Base-by-base conservation (phyloP, 2,888 invertebrate species). In the Lagria hirta region DNA sequence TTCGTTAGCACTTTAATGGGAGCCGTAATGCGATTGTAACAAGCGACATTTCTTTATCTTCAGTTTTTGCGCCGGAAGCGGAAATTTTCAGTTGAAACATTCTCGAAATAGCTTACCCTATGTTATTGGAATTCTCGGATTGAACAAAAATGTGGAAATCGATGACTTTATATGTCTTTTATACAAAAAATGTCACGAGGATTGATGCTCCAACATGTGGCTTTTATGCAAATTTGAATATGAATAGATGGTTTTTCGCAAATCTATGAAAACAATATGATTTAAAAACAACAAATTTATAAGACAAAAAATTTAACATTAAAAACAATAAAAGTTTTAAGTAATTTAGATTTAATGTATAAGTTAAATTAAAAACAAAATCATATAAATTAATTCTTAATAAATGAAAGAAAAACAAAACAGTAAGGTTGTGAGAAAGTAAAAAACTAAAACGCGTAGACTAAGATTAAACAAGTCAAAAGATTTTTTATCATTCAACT, bases 231-330 rank as follows among this genome's bases (percentile, higher is more conserved):
- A 45, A 33, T 26, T 35, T 24, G 41, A 28, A 47, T 51, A 48
- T 46, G 45, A 43, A 50, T 50, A 32, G 41, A 45, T 37, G 20
- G 52, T 26, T 35, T 37, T 41, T 41, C 26, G 36, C 43, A 26
- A 29, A 24, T 27, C 35, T n/a, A n/a, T n/a, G n/a, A n/a, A n/a
- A n/a, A n/a, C n/a, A n/a, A n/a, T n/a, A n/a, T n/a, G n/a, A n/a
- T n/a, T n/a, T n/a, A n/a, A n/a, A n/a, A n/a, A n/a, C n/a, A n/a
- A n/a, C n/a, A n/a, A n/a, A n/a, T n/a, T n/a, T n/a, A n/a, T n/a
- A n/a, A n/a, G n/a, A n/a, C n/a, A n/a, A n/a, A n/a, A n/a, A n/a
- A n/a, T n/a, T n/a, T n/a, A n/a, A n/a, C n/a, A n/a, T n/a, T n/a
- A n/a, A n/a, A n/a, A n/a, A n/a, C n/a, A n/a, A n/a, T n/a, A n/a